phyloP scores from a whole-genome alignment of 2,888 invertebrate species.

The Rhaphigaster nebulosa region DNA sequence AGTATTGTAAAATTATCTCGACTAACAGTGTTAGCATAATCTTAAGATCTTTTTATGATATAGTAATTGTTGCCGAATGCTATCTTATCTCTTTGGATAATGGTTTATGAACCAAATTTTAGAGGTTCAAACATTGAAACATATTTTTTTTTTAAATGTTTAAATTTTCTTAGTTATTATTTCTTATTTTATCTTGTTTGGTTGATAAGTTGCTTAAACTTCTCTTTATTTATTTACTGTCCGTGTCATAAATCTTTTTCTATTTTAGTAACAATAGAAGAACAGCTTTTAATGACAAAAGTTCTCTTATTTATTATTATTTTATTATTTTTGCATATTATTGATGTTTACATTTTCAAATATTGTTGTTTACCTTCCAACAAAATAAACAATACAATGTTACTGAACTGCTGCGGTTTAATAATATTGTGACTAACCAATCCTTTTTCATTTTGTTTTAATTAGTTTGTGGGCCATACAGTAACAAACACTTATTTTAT shows the following conservation, averaged over 20 bases:
- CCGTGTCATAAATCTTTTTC: not conserved
- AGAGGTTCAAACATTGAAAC: not conserved
- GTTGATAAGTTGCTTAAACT: not conserved
- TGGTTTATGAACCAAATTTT: not conserved
- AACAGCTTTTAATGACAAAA: not conserved
- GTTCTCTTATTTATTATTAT: not conserved
- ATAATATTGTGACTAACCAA: not conserved
- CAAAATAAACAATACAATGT: not conserved
- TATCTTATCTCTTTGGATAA: constrained; percentile 5
- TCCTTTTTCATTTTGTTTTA: not conserved
- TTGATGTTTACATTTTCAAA: not conserved
- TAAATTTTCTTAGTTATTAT: not conserved
- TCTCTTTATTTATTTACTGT: not conserved
- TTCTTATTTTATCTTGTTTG: not conserved
- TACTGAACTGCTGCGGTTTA: not conserved
- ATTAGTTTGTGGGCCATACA: not conserved
- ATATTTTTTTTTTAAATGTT: not conserved
- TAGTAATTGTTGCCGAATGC: not conserved
- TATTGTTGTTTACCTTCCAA: not conserved
- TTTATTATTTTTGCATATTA: not conserved
- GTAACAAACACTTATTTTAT: too few species aligned
- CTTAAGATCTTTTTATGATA: not conserved
- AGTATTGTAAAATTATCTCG: not conserved
- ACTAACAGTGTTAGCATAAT: not conserved
- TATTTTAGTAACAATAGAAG: not conserved